Percentiles rank a stretch among this genome's conserved stretches.
phyloP scores from a whole-genome alignment of 2,888 invertebrate genomes.

The Clusia tigrina region DNA sequence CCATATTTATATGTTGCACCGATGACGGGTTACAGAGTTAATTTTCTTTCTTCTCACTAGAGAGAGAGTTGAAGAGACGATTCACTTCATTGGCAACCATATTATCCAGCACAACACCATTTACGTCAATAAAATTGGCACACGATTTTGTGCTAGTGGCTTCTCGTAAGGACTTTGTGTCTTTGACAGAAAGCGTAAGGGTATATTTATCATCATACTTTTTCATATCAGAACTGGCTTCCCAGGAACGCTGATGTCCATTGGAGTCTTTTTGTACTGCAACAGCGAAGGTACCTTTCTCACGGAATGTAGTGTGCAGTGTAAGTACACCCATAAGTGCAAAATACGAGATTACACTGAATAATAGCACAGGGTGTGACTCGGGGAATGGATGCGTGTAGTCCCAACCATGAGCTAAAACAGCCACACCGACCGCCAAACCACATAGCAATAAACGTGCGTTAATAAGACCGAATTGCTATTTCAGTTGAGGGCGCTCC shows the following conservation, averaged over 20 bases:
- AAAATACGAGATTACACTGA: conserved; percentile 88
- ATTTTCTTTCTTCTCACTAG: conserved; percentile 81
- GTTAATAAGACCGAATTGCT: conserved; percentile 91
- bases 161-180: conserved; percentile 73
- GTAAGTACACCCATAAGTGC: conserved; percentile 91
- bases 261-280: conserved; percentile 81
- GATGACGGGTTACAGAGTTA: too few species aligned
- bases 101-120: conserved; percentile 81
- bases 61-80: conserved; percentile 81
- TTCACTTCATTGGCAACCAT: conserved; percentile 81
- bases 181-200: conserved; percentile 76
- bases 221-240: conserved; percentile 90
- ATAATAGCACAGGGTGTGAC: conserved; percentile 82
- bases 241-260: conserved; percentile 79
- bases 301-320: conserved; percentile 90
- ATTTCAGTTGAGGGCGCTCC: conserved; percentile 84
- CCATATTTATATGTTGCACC: too few species aligned
- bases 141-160: conserved; percentile 82
- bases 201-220: conserved; percentile 96
- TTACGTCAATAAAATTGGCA: conserved; percentile 87
- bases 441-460: conserved; percentile 89
- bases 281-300: conserved; percentile 97
- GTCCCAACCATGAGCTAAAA: conserved; percentile 94
- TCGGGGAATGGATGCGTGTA: conserved; percentile 95
- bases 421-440: conserved; percentile 90